These are phyloP conservation scores for Bradypus variegatus DNA, from an alignment of 2,797 vertebrate genomes.

Conservation along the genomic window DNA sequence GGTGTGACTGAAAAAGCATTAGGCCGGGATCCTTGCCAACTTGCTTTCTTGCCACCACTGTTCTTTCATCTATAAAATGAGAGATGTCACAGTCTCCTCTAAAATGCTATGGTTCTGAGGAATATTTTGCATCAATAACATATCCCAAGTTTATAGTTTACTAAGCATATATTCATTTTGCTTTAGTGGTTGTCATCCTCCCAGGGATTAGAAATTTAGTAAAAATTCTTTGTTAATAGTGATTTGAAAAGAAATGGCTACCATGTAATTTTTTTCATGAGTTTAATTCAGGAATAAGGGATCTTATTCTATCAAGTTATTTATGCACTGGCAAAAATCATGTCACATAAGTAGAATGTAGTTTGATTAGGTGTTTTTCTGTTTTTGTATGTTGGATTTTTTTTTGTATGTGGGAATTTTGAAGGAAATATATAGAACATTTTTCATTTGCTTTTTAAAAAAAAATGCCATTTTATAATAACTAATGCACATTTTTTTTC, in stretches of 20 bases:
- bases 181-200: conserved; percentile 48
- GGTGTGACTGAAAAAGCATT: conserved; percentile 9
- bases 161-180: conserved; percentile 59
- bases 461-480: neutral
- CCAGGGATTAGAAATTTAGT: conserved; percentile 45
- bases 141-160: conserved; percentile 51
- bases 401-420: neutral
- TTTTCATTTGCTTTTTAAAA: conserved; percentile 12
- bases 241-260: conserved; percentile 47
- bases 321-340: neutral
- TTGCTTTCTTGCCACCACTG: neutral
- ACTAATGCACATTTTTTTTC: neutral
- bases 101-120: neutral
- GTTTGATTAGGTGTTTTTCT: neutral
- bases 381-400: too few species aligned
- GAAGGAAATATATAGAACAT: conserved; percentile 12
- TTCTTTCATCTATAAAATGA: conserved; percentile 20
- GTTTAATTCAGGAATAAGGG: conserved; percentile 51
- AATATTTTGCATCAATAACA: conserved; percentile 38
- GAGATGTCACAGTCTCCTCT: neutral
- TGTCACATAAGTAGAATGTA: neutral
- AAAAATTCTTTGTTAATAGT: conserved; percentile 30
- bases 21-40: neutral
- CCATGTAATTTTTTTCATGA: conserved; percentile 53
- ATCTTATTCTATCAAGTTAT: neutral